Percentiles rank a stretch among this genome's conserved stretches.
These are phyloP conservation scores for Drosophila longiperda DNA, from an alignment of 2,888 invertebrate genomes.

Conservation along the genomic window DNA sequence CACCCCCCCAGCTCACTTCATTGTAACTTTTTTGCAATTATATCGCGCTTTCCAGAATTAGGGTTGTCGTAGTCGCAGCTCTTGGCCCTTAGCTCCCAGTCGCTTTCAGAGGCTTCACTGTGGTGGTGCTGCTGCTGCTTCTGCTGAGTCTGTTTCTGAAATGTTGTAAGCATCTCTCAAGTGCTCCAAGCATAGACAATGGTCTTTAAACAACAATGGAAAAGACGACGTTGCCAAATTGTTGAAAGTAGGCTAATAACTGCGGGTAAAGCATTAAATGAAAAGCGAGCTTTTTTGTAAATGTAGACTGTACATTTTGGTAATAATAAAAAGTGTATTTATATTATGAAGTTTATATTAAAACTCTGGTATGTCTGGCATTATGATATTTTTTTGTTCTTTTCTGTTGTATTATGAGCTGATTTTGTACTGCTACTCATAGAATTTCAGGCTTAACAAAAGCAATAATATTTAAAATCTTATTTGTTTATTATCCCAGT, in stretches of 20 bases:
- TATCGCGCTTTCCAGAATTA: conserved; percentile 57
- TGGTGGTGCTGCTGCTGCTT: conserved; percentile 9
- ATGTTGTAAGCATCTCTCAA: conserved; percentile 63
- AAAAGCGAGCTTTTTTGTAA: background rate
- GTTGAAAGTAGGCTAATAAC: conserved; percentile 65
- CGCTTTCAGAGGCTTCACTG: conserved; percentile 19
- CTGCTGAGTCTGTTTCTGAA: conserved; percentile 58
- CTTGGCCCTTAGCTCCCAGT: conserved; percentile 8
- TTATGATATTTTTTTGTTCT: background rate
- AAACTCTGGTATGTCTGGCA: background rate
- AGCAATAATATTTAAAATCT: background rate
- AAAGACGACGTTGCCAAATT: conserved; percentile 60
- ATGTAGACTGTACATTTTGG: conserved; percentile 17
- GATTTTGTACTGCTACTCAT: background rate
- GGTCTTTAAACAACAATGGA: conserved; percentile 50
- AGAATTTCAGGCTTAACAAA: background rate
- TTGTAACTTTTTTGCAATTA: conserved; percentile 67
- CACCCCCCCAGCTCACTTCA: conserved; percentile 19
- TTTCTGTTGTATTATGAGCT: background rate
- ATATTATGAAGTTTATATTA: background rate
- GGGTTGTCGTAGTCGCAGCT: conserved; percentile 43
- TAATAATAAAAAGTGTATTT: background rate
- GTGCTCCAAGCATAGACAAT: conserved; percentile 51
- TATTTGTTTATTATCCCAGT: background rate
- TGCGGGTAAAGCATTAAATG: conserved; percentile 36